Evolutionary conservation across 2,797 vertebrate species (phyloP).

Genomic region (Fratercula arctica): DNA sequence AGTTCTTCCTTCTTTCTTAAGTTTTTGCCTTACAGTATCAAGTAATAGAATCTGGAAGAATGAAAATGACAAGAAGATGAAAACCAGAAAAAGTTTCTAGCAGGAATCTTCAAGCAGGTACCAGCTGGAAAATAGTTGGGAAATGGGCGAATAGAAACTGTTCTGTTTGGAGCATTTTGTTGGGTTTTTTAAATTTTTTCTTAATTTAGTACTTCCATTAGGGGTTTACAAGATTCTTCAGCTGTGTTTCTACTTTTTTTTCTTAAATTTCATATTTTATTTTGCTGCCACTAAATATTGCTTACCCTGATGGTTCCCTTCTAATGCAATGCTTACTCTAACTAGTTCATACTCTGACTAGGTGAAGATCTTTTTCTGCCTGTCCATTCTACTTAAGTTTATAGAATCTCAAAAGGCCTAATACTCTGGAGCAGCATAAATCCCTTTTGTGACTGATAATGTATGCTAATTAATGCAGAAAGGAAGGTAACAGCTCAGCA

Average conservation of each 20-base stretch:
- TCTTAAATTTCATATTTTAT: neutral
- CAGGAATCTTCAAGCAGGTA: neutral
- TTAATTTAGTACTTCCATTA: neutral
- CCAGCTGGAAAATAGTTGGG: neutral
- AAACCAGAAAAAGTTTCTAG: neutral
- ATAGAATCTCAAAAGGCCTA: neutral
- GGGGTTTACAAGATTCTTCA: neutral
- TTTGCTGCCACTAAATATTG: neutral
- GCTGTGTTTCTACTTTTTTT: neutral
- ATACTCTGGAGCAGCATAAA: neutral
- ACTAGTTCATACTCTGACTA: neutral
- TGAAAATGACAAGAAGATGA: neutral
- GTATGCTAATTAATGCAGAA: neutral
- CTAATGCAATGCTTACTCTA: neutral
- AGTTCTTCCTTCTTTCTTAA: conserved; percentile 54
- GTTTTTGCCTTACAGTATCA: neutral
- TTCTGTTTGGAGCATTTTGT: neutral
- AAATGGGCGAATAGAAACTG: neutral
- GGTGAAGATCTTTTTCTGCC: neutral
- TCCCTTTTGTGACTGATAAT: neutral
- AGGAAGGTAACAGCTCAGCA: neutral
- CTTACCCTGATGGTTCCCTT: neutral
- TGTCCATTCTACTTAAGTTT: neutral
- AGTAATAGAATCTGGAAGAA: conserved; percentile 7
- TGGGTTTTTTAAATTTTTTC: neutral